phyloP scores from a whole-genome alignment of 1,140 invertebrate genomes.

The Drosophila bocqueti region DNA sequence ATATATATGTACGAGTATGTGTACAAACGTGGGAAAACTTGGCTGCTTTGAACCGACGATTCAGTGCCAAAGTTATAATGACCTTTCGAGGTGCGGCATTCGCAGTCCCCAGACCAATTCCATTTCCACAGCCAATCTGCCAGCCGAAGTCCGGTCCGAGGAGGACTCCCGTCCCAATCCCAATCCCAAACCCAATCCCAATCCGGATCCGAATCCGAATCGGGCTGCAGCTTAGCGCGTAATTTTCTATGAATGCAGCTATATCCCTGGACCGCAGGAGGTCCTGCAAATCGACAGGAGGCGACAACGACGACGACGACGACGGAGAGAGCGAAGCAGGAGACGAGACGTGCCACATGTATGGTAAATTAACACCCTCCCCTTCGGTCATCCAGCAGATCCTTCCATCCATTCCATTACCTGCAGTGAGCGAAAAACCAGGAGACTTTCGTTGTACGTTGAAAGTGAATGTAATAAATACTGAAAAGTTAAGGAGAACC shows the following conservation, averaged over 20 bases:
- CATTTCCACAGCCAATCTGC: conserved; percentile 14
- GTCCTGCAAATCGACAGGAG: conserved; percentile 34
- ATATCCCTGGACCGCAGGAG: conserved; percentile 56
- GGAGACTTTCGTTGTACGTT: neutral
- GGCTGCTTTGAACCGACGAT: neutral
- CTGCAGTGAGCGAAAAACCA: neutral
- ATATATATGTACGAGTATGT: neutral
- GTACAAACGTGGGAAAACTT: neutral
- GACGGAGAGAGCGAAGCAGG: neutral
- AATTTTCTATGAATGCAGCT: conserved; percentile 61
- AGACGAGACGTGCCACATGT: conserved; percentile 45
- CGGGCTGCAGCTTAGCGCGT: conserved; percentile 47
- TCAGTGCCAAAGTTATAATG: conserved; percentile 62
- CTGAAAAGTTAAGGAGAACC: too few species aligned
- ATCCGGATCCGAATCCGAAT: conserved; percentile 21
- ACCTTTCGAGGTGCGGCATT: conserved; percentile 38
- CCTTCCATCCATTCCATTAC: too few species aligned
- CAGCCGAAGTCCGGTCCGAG: conserved; percentile 7
- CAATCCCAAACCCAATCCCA: conserved; percentile 5
- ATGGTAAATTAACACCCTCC: conserved; percentile 50
- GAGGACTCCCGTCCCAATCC: neutral
- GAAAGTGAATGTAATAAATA: too few species aligned
- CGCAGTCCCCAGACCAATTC: conserved; percentile 14
- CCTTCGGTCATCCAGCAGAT: neutral
- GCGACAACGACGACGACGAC: neutral